Evolutionary conservation across 2,113 vertebrate species (phyloP), one percentile per base, ranked within the genome.

Genomic region (Hepsetus odoe): DNA sequence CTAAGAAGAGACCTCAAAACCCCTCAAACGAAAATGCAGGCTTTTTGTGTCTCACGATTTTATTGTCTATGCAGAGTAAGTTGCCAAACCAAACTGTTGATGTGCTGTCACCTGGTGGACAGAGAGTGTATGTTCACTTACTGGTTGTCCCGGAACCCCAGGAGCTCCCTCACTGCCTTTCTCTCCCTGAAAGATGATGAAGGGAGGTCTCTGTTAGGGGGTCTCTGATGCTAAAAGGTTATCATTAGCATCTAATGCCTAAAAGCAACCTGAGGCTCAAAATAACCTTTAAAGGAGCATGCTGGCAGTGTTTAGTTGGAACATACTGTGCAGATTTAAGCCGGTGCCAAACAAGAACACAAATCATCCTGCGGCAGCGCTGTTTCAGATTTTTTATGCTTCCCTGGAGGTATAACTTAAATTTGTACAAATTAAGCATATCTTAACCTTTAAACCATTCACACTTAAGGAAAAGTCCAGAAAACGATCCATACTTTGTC

Each of bases 121-220:
- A 30, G 7, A 30, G 2, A 0, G 33, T 13, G 65, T 33, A 30
- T 62, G 2, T 46, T 30, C 72, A 88, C 91, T 91, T 79, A 93
- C 92, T 28, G 79, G 69, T 59, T 75, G 26, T 0, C 91, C 92
- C 0, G 88, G 82, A 38, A 2, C 71, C 22, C 91, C 92, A 0
- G 85, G 87, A 4, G 85, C 79, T 67, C 92, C 92, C 20, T 89
- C 88, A 44, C 33, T 81, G 73, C 92, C 90, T 78, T 26, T 81
- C 66, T 90, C 86, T 35, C 92, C 92, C 92, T 93, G 87, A 77
- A 86, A 87, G 83, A 49, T 83, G 70, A 90, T n/a, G 78, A 67
- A 84, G 76, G 78, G 76, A 74, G 82, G 79, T 76, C n/a, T 80
- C 67, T 65, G 67, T 80, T 77, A 77, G 72, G 67, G 46, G 51